phyloP scores from a whole-genome alignment of 2,797 vertebrate species.

The Semotilus atromaculatus region DNA sequence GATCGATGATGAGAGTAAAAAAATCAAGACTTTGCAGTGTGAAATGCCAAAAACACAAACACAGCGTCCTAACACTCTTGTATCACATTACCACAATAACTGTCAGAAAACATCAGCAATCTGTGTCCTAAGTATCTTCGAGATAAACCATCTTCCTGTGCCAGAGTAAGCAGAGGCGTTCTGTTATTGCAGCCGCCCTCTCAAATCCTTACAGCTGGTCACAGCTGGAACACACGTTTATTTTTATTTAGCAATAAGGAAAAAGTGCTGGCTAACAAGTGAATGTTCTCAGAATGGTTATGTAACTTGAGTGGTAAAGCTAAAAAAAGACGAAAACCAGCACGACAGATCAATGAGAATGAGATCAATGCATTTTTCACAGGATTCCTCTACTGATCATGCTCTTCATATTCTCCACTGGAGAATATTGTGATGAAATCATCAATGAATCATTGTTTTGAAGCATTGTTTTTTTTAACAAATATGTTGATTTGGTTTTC shows the following conservation, averaged over 20 bases:
- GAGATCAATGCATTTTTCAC: not conserved
- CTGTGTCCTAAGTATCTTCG: not conserved
- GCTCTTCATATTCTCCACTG: not conserved
- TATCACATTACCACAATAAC: slow-evolving; percentile 20
- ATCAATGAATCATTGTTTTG: not conserved
- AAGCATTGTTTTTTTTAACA: too few relatives aligned
- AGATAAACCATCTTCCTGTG: not conserved
- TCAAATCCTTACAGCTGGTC: not conserved
- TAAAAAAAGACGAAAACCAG: slow-evolving; percentile 22
- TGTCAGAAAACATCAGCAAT: slow-evolving; percentile 17
- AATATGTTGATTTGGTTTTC: not conserved
- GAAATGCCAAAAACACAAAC: slow-evolving; percentile 9
- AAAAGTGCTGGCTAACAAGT: not conserved
- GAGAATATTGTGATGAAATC: not conserved
- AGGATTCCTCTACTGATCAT: slow-evolving; percentile 1
- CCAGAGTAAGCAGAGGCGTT: not conserved
- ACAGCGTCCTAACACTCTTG: not conserved
- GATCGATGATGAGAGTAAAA: not conserved
- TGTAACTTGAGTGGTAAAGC: slow-evolving; percentile 1
- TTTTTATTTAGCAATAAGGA: slow-evolving; percentile 14
- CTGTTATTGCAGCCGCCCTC: not conserved
- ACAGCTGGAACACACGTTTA: slow-evolving; percentile 28
- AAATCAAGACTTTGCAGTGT: slow-evolving; percentile 27
- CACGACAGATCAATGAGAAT: not conserved
- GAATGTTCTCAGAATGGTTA: not conserved